Base-by-base conservation (phyloP, 2,888 invertebrate genomes). In the Neoascia interrupta region DNA sequence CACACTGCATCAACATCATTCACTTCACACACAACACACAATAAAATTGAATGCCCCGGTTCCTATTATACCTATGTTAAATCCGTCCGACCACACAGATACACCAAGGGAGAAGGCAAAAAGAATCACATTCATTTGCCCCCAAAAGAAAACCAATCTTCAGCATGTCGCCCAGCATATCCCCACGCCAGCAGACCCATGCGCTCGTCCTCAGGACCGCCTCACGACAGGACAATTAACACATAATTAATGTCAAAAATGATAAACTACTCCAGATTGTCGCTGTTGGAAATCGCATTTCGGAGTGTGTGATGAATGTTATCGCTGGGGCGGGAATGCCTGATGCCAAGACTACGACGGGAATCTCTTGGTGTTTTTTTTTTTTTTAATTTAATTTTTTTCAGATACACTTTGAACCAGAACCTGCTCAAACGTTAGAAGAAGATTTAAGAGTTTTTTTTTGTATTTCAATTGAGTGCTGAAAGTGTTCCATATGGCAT, bases 221-320 rank as follows among this genome's bases (percentile, higher is more conserved):
- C n/a, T 70, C 64, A 28, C 47, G 72, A 79, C 76, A 79, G 64
- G 64, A 66, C 72, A 79, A 79, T 79, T 79, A 79, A 72, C 76
- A 79, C 76, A 79, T 72, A 72, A 72, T 79, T 66, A 79, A 66
- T 72, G 76, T 79, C 76, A 66, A 37, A 70, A 79, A 72, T 79
- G 76, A 79, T 72, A 79, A 79, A 79, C 66, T 66, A 66, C 72
- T 15, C 41, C 10, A 58, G 47, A 66, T 63, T 66, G 54, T 66
- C 60, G 54, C 19, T 36, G 72, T 31, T 47, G 45, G 47, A 53
- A 47, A 47, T 45, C 47, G 45, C 66, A 66, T 54, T 34, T 49
- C 45, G 18, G 45, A 26, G 39, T 60, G 45, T 64, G 45, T 66
- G 53, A 61, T 61, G 54, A 39, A 64, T 64, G 49, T 31, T 76